Percentiles rank a stretch among this genome's conserved stretches.
Evolutionary conservation across 1,140 invertebrate species (phyloP).

Genomic region (Fopius arisanus): DNA sequence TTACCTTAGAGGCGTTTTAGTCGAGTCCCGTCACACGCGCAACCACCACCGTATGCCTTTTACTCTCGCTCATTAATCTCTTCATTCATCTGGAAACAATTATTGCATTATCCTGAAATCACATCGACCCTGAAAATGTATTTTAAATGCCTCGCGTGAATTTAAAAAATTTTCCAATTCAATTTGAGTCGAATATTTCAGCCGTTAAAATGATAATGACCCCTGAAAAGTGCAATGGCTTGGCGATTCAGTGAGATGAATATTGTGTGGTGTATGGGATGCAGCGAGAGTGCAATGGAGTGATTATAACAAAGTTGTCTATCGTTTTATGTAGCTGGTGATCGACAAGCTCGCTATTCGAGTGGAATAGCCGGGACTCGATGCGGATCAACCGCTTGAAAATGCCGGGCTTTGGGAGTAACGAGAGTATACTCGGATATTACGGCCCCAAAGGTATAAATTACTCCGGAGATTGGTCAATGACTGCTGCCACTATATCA

Average conservation of each 20-base stretch:
- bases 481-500: not conserved
- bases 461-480: not conserved
- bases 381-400: constrained; percentile 36
- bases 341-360: constrained; percentile 14
- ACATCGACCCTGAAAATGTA: not conserved
- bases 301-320: not conserved
- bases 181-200: not conserved
- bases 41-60: constrained; percentile 38
- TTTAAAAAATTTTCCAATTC: not conserved
- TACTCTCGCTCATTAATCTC: not conserved
- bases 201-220: no score
- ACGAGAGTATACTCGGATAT: constrained; percentile 54
- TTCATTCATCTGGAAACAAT: not conserved
- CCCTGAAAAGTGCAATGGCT: not conserved
- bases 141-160: not conserved
- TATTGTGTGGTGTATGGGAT: not conserved
- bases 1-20: constrained; percentile 54
- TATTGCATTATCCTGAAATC: not conserved
- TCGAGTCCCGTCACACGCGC: constrained; percentile 48
- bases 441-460: constrained; percentile 47
- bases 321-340: not conserved
- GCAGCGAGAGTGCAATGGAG: not conserved
- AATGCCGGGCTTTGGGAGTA: constrained; percentile 53
- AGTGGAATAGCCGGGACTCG: constrained; percentile 3
- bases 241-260: not conserved